Base-by-base conservation (phyloP, 2,888 invertebrate genomes). In the Drosophila diplacantha region DNA sequence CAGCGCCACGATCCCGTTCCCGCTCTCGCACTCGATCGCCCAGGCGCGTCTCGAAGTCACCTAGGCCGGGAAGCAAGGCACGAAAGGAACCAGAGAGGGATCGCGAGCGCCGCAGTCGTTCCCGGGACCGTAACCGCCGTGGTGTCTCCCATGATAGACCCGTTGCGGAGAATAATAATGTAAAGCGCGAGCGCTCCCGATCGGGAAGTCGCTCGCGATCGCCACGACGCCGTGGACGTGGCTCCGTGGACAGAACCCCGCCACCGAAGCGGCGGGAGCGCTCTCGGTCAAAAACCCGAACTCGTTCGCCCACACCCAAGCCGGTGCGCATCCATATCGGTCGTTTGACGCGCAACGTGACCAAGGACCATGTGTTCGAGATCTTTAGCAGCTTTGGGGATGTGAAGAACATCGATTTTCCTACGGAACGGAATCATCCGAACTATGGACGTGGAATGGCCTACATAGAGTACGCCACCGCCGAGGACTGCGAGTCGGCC, bases 401-500 rank as follows among this genome's bases (percentile, higher is more conserved):
- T 53, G 93, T 99, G 1, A 97, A 97, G 88, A 90, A 92, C 82
- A 93, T 98, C 0, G 98, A 99, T 85, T 95, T 97, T 86, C 96
- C 96, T 0, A 91, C 92, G 69, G 98, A 99, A 84, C 92, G 97
- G 71, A 90, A 93, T 56, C 98, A 99, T 88, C 92, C 94, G 0
- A 94, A 95, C 85, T 92, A 96, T 75, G 95, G 96, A n/a, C 92
- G 96, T 29, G 97, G 98, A 2, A 96, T 95, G 88, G 97, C 97
- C 12, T 99, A 98, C 87, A 95, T 99, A 3, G 99, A 99, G 85
- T 99, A 95, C 89, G 93, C 93, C 72, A 96, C 93, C 55, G 91
- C 97, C 0, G 98, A 98, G 75, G 98, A 98, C 88, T 98, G 99
- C 20, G 98, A 98, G 87, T 97, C 97, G 88, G 99, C 99, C 1